Evolutionary conservation across 2,113 vertebrate genomes (phyloP).

Genomic region (Panthera leo): DNA sequence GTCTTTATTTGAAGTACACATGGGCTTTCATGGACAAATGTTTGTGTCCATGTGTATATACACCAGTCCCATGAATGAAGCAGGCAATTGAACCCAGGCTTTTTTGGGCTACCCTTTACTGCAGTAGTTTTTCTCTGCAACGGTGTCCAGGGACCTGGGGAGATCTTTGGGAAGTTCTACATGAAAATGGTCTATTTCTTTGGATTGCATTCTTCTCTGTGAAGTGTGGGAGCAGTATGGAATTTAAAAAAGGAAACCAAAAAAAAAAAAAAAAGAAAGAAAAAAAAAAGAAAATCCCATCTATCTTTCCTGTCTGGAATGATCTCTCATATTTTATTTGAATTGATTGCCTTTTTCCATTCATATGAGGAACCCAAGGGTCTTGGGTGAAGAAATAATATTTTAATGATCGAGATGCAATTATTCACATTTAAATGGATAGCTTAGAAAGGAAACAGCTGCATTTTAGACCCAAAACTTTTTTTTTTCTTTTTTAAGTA

Average conservation of each 20-base stretch:
- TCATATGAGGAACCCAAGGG: not conserved
- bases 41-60: not conserved
- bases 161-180: not conserved
- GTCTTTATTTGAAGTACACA: not conserved
- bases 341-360: not conserved
- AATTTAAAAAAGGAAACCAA: not conserved
- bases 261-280: not conserved
- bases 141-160: not conserved
- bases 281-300: not conserved
- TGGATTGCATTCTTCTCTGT: not conserved
- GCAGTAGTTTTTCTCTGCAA: not conserved
- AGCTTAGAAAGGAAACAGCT: constrained; percentile 46
- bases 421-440: not conserved
- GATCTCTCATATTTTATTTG: constrained; percentile 14
- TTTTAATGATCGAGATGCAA: constrained; percentile 18
- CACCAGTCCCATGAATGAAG: not conserved
- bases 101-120: not conserved
- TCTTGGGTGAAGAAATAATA: constrained; percentile 26
- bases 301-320: constrained; percentile 1
- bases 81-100: not conserved
- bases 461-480: constrained; percentile 15
- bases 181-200: not conserved
- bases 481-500: constrained; percentile 1
- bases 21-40: not conserved
- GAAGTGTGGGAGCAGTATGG: not conserved